Evolutionary conservation across 2,888 invertebrate genomes (phyloP).

Genomic region (Listrodromus nycthemerus): DNA sequence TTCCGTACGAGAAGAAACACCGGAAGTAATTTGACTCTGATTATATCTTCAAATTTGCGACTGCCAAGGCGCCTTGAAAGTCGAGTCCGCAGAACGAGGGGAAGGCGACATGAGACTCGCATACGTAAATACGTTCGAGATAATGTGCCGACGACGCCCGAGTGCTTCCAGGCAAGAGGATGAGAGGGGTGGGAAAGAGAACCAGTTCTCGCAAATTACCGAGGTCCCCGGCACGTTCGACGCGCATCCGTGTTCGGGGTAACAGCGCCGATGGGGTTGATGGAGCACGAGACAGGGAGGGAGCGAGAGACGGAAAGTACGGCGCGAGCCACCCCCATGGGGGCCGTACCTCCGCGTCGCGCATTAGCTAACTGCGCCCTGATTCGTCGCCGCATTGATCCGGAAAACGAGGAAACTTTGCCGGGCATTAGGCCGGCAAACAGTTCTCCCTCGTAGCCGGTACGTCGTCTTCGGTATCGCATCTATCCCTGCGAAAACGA

Average conservation of each 20-base stretch:
- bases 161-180: slow-evolving; percentile 45
- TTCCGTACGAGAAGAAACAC: too few species aligned
- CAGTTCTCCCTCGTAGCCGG: slow-evolving; percentile 47
- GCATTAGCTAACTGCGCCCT: slow-evolving; percentile 82
- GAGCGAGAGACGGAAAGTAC: slow-evolving; percentile 41
- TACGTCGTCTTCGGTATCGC: slow-evolving; percentile 17
- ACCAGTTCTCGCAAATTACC: slow-evolving; percentile 70
- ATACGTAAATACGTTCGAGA: slow-evolving; percentile 44
- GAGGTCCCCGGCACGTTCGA: slow-evolving; percentile 73
- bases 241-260: slow-evolving; percentile 63
- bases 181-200: slow-evolving; percentile 43
- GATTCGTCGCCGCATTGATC: slow-evolving; percentile 81
- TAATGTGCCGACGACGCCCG: slow-evolving; percentile 39
- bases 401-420: slow-evolving; percentile 77
- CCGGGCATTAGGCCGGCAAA: slow-evolving; percentile 73
- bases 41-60: slow-evolving; percentile 8
- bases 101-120: slow-evolving; percentile 28
- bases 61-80: neutral
- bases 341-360: slow-evolving; percentile 78
- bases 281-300: slow-evolving; percentile 7
- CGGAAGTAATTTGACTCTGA: neutral
- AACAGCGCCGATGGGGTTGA: slow-evolving; percentile 70
- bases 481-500: neutral
- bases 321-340: slow-evolving; percentile 76
- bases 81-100: neutral